Percentiles rank a stretch among this genome's conserved stretches.
Conservation (phyloP, 2,797 vertebrate species). For the Lithobates pipiens region DNA sequence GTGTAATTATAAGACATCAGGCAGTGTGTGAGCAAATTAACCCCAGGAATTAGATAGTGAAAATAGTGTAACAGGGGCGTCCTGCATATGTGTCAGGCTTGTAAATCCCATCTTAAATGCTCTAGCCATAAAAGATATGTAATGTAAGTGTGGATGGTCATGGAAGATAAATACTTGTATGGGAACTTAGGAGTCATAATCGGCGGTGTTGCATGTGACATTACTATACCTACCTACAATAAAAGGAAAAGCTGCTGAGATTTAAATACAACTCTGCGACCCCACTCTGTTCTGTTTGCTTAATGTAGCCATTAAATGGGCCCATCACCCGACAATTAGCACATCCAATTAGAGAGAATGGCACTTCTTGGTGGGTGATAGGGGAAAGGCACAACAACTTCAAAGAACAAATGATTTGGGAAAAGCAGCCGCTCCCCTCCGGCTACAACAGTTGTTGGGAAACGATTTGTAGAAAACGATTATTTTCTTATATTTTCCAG, state of each 20-base stretch:
- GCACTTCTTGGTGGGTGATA: slow-evolving; percentile 16
- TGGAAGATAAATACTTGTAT: slow-evolving; percentile 29
- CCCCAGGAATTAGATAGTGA: slow-evolving; percentile 24
- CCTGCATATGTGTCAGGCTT: slow-evolving; percentile 2
- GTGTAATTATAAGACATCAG: slow-evolving; percentile 46
- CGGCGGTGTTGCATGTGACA: slow-evolving; percentile 10
- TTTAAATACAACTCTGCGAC: slow-evolving; percentile 46
- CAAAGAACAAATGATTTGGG: slow-evolving; percentile 15
- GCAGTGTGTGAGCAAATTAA: slow-evolving; percentile 47
- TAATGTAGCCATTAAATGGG: slow-evolving; percentile 53
- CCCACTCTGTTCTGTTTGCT: slow-evolving; percentile 43
- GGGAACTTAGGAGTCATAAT: slow-evolving; percentile 9
- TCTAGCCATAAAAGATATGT: slow-evolving; percentile 17
- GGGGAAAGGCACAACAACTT: slow-evolving; percentile 26
- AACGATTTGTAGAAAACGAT: not conserved
- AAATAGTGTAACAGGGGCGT: slow-evolving; percentile 32
- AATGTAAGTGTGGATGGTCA: slow-evolving; percentile 20
- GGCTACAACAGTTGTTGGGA: not conserved
- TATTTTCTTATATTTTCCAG: not conserved
- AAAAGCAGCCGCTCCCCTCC: not conserved
- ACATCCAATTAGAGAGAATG: slow-evolving; percentile 38
- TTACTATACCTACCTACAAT: slow-evolving; percentile 39
- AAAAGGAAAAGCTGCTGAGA: slow-evolving; percentile 32
- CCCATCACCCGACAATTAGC: slow-evolving; percentile 41
- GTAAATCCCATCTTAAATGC: slow-evolving; percentile 47